Evolutionary conservation across 2,113 vertebrate species (phyloP).

Genomic region (Bufo bufo): DNA sequence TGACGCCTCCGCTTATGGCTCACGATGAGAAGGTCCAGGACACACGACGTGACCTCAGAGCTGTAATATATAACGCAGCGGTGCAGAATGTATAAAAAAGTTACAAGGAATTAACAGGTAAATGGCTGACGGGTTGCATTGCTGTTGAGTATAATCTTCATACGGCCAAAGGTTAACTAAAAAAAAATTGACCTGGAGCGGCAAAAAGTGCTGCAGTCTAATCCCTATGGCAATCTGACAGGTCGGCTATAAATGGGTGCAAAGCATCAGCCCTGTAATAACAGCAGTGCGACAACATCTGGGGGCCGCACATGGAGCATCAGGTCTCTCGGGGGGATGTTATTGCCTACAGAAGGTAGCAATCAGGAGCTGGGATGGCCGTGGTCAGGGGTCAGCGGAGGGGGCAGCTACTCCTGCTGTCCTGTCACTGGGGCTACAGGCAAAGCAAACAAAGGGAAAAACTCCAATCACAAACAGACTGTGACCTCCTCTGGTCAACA

Average conservation of each 20-base stretch:
- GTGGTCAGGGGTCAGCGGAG: constrained; percentile 70
- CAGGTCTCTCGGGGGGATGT: constrained; percentile 60
- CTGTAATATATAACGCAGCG: neutral
- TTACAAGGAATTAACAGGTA: neutral
- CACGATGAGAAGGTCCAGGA: neutral
- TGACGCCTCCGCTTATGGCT: too few species aligned
- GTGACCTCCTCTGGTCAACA: constrained; percentile 67
- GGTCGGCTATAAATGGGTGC: constrained; percentile 31
- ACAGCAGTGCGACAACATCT: constrained; percentile 43
- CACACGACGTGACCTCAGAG: neutral
- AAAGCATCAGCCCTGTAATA: constrained; percentile 13
- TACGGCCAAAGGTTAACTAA: constrained; percentile 34
- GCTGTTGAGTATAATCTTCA: constrained; percentile 25
- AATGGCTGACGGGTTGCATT: constrained; percentile 1
- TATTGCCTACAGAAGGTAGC: constrained; percentile 74
- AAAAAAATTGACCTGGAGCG: constrained; percentile 34
- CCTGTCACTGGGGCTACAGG: constrained; percentile 66
- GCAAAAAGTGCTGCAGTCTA: constrained; percentile 10
- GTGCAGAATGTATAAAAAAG: neutral
- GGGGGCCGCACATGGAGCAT: constrained; percentile 55
- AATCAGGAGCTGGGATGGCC: constrained; percentile 68
- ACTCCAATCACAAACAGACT: constrained; percentile 66
- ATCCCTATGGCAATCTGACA: constrained; percentile 28
- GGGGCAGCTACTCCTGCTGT: constrained; percentile 68
- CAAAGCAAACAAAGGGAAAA: constrained; percentile 70